These are phyloP conservation scores for Caenorhabditis sp. DNA, from an alignment of 2,888 invertebrate genomes.

Conservation along the genomic window DNA sequence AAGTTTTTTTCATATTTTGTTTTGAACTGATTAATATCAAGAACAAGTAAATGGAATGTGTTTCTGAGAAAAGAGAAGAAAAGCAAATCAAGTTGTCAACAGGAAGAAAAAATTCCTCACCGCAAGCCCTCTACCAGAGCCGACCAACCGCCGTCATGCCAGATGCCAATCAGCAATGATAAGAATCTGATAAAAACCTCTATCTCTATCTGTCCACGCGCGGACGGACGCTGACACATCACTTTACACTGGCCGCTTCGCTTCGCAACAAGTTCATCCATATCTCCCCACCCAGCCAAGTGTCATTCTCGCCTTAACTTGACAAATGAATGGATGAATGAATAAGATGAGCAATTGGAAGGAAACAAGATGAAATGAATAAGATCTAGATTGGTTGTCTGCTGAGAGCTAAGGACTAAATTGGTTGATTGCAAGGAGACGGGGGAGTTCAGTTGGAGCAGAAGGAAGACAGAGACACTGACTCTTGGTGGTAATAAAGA, in stretches of 20 bases:
- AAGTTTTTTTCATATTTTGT: too few relatives aligned
- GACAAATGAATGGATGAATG: slow-evolving; percentile 26
- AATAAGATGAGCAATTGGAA: slow-evolving; percentile 10
- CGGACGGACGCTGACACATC: too few relatives aligned
- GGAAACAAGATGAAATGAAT: slow-evolving; percentile 57
- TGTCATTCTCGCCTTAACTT: slow-evolving; percentile 1
- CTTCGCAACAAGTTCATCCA: too few relatives aligned
- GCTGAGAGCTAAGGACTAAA: slow-evolving; percentile 34
- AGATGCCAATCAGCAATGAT: too few relatives aligned
- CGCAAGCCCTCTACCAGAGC: too few relatives aligned
- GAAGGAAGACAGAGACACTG: not conserved
- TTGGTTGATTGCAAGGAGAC: slow-evolving; percentile 54
- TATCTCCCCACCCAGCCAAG: not conserved
- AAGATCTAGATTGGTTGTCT: slow-evolving; percentile 49
- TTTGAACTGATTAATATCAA: not conserved
- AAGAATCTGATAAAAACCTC: not conserved
- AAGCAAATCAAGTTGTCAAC: not conserved
- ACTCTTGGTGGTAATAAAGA: slow-evolving; percentile 48
- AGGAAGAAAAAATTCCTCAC: too few relatives aligned
- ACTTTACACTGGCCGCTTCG: too few relatives aligned
- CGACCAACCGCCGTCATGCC: too few relatives aligned
- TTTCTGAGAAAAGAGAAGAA: too few relatives aligned
- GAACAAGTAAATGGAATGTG: too few relatives aligned
- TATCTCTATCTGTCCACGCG: too few relatives aligned
- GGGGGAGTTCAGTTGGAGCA: not conserved